Conservation (phyloP, 2,113 vertebrate genomes). For the Oreotrochilus melanogaster region DNA sequence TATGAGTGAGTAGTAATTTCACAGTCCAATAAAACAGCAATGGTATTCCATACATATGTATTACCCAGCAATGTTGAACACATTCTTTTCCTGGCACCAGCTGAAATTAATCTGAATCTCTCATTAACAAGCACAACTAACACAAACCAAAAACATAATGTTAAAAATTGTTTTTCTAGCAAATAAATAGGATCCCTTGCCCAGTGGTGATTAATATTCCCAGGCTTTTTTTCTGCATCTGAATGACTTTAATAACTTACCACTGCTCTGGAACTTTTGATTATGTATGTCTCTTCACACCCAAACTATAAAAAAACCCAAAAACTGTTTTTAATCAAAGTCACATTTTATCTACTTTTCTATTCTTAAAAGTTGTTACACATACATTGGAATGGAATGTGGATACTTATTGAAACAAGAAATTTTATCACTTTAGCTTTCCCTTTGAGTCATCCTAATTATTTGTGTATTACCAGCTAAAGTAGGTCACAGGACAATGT, state of each 20-base stretch:
- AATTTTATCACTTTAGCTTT: conserved; percentile 10
- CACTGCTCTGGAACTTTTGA: not conserved
- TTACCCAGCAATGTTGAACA: conserved; percentile 42
- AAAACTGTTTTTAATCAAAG: conserved; percentile 36
- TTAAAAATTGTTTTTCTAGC: conserved; percentile 40
- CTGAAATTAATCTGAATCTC: conserved; percentile 66
- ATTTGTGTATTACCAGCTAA: not conserved
- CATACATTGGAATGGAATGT: not conserved
- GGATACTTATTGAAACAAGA: conserved; percentile 53
- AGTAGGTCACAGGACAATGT: not conserved
- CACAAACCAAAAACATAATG: conserved; percentile 34
- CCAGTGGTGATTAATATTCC: not conserved
- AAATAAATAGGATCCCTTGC: conserved; percentile 8
- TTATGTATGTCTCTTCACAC: conserved; percentile 35
- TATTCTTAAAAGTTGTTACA: conserved; percentile 24
- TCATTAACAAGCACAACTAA: conserved; percentile 58
- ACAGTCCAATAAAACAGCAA: conserved; percentile 72
- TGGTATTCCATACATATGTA: conserved; percentile 25
- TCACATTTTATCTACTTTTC: conserved; percentile 43
- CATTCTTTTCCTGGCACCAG: conserved; percentile 35
- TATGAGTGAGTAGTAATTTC: conserved; percentile 72
- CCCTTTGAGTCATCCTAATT: not conserved
- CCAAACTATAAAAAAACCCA: not conserved
- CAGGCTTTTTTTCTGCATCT: not conserved
- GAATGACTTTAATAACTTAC: not conserved